Base-by-base conservation (phyloP, 2,797 vertebrate species). In the Ceryle rudis region DNA sequence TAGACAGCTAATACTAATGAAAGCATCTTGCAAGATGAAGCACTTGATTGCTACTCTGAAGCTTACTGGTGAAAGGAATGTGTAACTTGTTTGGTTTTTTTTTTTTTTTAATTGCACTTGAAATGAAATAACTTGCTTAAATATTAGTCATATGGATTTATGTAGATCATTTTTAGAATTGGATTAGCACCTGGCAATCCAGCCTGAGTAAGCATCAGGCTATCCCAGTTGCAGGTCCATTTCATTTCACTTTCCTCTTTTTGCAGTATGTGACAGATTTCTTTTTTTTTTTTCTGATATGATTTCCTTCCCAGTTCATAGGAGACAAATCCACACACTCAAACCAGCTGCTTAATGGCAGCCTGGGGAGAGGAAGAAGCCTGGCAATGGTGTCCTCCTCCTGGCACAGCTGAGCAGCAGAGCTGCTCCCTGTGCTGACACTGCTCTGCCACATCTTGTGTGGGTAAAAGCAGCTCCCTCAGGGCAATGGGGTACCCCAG, bases 41-140 rank as follows among this genome's bases (percentile, higher is more conserved):
- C 41, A 88, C 22, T 90, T 90, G 89, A 89, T 82, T 93, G 86
- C 78, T 94, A 69, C 83, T 85, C 86, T 69, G 72, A 92, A 94
- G 65, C 65, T 69, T 65, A 87, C 21, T 74, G 67, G 52, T 80
- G 49, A 93, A 95, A 90, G 57, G 81, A 89, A 90, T 46, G 35
- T 54, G 71, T 74, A 87, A 90, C 93, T 46, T 86, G 8, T 35
- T 58, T 83, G 83, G 94, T 42, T 19, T 44, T 44, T 42, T 83
- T 11, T 54, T 81, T 81, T 95, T 88, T 64, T 71, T 46, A 17
- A 92, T 62, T 91, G 60, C 49, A 84, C 89, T 90, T 93, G 28
- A 90, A 96, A 96, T 84, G n/a, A 93, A 94, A 80, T 26, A 42
- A 78, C 44, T 94, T 93, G 52, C 86, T 94, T 93, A 86, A 96